Evolutionary conservation across 2,797 vertebrate species (phyloP).

Genomic region (Brachymystax lenok): DNA sequence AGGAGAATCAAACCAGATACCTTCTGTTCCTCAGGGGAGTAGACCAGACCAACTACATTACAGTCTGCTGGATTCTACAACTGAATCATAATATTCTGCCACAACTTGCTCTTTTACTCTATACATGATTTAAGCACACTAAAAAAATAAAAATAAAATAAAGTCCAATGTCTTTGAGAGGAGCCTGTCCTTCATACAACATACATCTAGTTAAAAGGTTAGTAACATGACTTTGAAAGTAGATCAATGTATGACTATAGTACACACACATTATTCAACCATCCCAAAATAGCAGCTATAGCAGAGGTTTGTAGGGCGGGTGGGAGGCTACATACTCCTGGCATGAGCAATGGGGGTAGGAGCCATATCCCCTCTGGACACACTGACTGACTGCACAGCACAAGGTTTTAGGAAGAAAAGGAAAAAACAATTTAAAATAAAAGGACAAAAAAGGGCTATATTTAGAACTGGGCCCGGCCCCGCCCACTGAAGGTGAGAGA

Average conservation of each 20-base stretch:
- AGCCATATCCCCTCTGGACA: conserved; percentile 50
- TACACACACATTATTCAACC: conserved; percentile 46
- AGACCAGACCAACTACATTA: neutral
- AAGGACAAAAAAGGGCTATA: conserved; percentile 44
- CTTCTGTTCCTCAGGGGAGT: conserved; percentile 40
- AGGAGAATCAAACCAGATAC: conserved; percentile 55
- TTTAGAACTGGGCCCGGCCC: conserved; percentile 48
- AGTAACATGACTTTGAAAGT: conserved; percentile 23
- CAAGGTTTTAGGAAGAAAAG: conserved; percentile 42
- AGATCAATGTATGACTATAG: conserved; percentile 34
- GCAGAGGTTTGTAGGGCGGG: conserved; percentile 48
- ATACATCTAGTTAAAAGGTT: neutral
- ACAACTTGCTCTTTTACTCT: neutral
- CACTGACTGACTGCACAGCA: conserved; percentile 16
- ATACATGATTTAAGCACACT: neutral
- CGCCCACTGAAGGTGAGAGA: conserved; percentile 36
- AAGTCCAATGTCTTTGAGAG: conserved; percentile 1
- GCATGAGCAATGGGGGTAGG: conserved; percentile 48
- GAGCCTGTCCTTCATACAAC: neutral
- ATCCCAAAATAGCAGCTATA: conserved; percentile 64
- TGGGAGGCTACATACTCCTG: conserved; percentile 41
- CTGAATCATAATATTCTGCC: neutral
- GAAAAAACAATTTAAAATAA: neutral
- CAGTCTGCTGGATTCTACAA: neutral
- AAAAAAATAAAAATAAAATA: too few relatives aligned